Percentiles rank a stretch among this genome's conserved stretches.
Conservation (phyloP, 2,797 vertebrate genomes). For the Pseudochirops cupreus region DNA sequence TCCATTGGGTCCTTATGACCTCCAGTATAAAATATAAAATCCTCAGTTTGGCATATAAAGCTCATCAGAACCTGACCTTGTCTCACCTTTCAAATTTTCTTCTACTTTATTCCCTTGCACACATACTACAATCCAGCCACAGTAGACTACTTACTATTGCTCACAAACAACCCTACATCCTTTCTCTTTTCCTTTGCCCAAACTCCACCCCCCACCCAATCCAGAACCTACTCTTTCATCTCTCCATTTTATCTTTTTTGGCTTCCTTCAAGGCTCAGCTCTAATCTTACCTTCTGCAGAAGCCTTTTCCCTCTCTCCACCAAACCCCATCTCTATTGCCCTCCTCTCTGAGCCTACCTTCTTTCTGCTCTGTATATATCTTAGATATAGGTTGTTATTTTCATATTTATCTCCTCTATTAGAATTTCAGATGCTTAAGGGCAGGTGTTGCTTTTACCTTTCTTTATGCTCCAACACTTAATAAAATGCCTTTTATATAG, state of each 20-base stretch:
- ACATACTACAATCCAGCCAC: background rate
- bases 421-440: background rate
- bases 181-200: background rate
- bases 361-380: background rate
- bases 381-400: background rate
- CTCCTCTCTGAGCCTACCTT: background rate
- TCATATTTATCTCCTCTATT: background rate
- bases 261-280: background rate
- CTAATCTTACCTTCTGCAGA: background rate
- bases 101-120: background rate
- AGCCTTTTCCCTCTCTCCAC: background rate
- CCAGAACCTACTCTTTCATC: background rate
- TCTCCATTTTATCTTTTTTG: background rate
- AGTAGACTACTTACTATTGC: background rate
- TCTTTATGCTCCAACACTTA: background rate
- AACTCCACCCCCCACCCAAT: background rate
- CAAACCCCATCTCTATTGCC: background rate
- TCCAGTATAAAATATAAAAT: background rate
- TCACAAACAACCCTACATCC: background rate
- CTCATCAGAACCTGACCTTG: background rate
- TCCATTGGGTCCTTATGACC: background rate
- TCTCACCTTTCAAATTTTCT: background rate
- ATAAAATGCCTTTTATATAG: background rate
- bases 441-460: background rate
- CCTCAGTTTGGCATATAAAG: background rate